Evolutionary conservation across 2,113 vertebrate species (phyloP).

Genomic region (Oreochromis tanganicae): DNA sequence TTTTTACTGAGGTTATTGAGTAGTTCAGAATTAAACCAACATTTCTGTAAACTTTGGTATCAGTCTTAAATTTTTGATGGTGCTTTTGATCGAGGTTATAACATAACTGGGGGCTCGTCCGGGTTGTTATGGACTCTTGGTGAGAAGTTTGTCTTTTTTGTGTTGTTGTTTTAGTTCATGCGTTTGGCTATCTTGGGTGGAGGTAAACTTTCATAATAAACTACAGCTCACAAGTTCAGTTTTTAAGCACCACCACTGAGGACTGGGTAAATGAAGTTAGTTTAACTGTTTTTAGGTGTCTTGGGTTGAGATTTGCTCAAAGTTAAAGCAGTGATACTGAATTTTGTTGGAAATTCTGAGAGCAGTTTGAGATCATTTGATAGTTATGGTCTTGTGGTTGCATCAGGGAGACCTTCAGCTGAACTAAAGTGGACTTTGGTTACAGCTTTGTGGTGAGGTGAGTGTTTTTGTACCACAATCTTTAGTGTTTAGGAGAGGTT

Average conservation of each 20-base stretch:
- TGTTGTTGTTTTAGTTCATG: neutral
- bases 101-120: neutral
- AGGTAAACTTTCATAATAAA: neutral
- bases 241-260: neutral
- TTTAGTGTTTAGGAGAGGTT: neutral
- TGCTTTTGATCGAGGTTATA: neutral
- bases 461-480: neutral
- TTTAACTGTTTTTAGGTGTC: neutral
- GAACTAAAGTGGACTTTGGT: neutral
- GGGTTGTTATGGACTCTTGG: neutral
- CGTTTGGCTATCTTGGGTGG: neutral
- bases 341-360: neutral
- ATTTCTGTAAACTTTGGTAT: neutral
- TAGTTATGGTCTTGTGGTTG: neutral
- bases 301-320: neutral
- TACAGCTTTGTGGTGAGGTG: neutral
- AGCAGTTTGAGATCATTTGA: neutral
- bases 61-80: neutral
- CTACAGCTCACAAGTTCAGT: neutral
- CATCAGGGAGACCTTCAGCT: neutral
- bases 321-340: neutral
- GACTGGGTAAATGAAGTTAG: neutral
- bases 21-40: neutral
- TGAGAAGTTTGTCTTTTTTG: neutral
- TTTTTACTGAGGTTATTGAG: neutral